These are phyloP conservation scores for Drosophila nebulosa DNA, from an alignment of 1,140 invertebrate species.

Conservation along the genomic window DNA sequence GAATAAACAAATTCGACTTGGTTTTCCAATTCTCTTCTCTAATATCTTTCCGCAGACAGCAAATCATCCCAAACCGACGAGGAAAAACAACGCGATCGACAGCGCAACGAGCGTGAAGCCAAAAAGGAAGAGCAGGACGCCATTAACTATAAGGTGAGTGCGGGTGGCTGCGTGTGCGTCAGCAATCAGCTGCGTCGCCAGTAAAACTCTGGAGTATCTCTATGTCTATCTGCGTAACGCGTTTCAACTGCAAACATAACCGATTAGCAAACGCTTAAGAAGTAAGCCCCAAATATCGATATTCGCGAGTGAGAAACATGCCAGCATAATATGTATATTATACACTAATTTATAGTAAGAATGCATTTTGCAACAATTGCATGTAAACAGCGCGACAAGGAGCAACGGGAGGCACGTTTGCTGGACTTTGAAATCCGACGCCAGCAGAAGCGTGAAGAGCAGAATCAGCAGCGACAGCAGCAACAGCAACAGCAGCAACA, in stretches of 20 bases:
- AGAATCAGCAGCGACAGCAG: conserved; percentile 75
- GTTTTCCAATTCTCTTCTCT: neutral
- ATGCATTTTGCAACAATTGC: conserved; percentile 79
- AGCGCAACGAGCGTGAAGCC: conserved; percentile 79
- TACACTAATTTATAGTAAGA: conserved; percentile 63
- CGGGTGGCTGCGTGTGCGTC: conserved; percentile 50
- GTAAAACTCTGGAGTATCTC: conserved; percentile 2
- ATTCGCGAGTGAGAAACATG: conserved; percentile 35
- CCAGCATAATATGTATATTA: conserved; percentile 9
- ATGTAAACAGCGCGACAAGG: conserved; percentile 80
- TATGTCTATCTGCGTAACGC: conserved; percentile 6
- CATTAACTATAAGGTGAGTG: conserved; percentile 80
- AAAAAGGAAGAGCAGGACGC: conserved; percentile 81
- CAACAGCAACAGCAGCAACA: conserved; percentile 74
- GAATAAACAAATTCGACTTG: neutral
- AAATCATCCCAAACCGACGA: conserved; percentile 81
- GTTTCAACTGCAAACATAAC: conserved; percentile 17
- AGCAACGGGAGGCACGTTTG: conserved; percentile 79
- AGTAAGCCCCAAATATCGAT: conserved; percentile 14
- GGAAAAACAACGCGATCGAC: conserved; percentile 80
- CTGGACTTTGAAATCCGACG: conserved; percentile 80
- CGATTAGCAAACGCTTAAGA: conserved; percentile 16
- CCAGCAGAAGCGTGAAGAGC: conserved; percentile 80
- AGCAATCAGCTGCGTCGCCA: conserved; percentile 1
- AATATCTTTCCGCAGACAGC: conserved; percentile 57